Conservation (phyloP, 1,140 invertebrate species). For the Drosophila bipectinata region DNA sequence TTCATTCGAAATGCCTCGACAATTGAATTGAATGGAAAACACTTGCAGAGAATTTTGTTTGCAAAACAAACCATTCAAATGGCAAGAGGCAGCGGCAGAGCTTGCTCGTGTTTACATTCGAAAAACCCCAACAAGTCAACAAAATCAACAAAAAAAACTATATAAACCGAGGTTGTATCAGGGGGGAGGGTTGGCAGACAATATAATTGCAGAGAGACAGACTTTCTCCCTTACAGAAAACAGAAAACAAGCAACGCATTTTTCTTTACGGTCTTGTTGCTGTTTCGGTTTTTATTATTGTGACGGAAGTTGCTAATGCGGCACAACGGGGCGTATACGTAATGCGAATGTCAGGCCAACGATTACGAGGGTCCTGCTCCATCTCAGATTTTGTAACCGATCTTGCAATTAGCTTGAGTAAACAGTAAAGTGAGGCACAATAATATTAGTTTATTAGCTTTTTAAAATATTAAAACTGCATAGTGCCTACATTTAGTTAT, state of each 20-base stretch:
- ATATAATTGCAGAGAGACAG: slow-evolving; percentile 72
- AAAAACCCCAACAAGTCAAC: slow-evolving; percentile 42
- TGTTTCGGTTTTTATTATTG: slow-evolving; percentile 19
- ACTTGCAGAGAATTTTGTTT: slow-evolving; percentile 76
- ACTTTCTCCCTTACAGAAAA: slow-evolving; percentile 69
- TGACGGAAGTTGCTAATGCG: slow-evolving; percentile 66
- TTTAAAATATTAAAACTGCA: background rate
- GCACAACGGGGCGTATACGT: slow-evolving; percentile 64
- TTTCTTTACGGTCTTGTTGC: slow-evolving; percentile 34
- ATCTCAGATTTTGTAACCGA: slow-evolving; percentile 27
- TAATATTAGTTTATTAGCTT: slow-evolving; percentile 1
- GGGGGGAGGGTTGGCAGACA: slow-evolving; percentile 21
- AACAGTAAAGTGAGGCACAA: slow-evolving; percentile 3
- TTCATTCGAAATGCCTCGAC: slow-evolving; percentile 61
- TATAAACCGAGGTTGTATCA: slow-evolving; percentile 2
- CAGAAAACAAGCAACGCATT: slow-evolving; percentile 35
- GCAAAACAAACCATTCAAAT: slow-evolving; percentile 74
- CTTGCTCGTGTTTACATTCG: slow-evolving; percentile 57
- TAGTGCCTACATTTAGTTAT: background rate
- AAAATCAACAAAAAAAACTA: slow-evolving; percentile 3
- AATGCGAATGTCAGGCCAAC: slow-evolving; percentile 44
- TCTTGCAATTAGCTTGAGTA: slow-evolving; percentile 21
- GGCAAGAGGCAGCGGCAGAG: slow-evolving; percentile 30
- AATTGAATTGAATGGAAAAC: slow-evolving; percentile 58
- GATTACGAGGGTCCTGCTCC: slow-evolving; percentile 29